Base-by-base conservation (phyloP, 2,888 invertebrate genomes). In the Tenthredo notha region DNA sequence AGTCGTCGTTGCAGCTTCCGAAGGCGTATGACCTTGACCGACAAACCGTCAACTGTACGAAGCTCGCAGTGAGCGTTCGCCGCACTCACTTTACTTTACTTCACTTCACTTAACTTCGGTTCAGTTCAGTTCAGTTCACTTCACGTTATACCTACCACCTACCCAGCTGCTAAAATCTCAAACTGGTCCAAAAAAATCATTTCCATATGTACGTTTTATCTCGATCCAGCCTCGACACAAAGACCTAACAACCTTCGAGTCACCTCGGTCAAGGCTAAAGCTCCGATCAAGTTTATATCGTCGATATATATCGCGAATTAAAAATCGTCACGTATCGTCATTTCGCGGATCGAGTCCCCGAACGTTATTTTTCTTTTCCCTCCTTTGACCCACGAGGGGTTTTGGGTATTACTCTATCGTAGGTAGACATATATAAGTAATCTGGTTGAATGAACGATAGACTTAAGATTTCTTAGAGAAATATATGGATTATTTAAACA, bases 1-100 rank as follows among this genome's bases (percentile, higher is more conserved):
- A 61, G 25, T 25, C 21, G 61, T 78, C 78, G 37, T 67, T 67
- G 82, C 82, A 83, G 82, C 82, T 83, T 83, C 82, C 82, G 67
- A 83, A 83, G 82, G 50, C 82, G 82, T 83, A 61, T 67, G 82
- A 83, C 82, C 82, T 83, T 83, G 82, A 83, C 82, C 82, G 82
- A 83, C 82, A 83, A 83, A 83, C 82, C 43, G 29, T 83, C 75
- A 29, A 77, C 61, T 80, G 77, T 15, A 54, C 25, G 25, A 67
- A 67, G 67, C 33, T 47, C 47, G 47, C 5, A 67, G 33, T 33
- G 25, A 61, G 61, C 78, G 78, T 61, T 61, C 58, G 78, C 77
- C 77, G 77, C 77, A 50, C 50, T n/a, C 29, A 50, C 54, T 40
- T 29, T 18, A 75, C 43, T 25, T 61, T 12, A 61, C 75, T 25